Base-by-base conservation (phyloP, 2,113 vertebrate species). In the Actinemys pallida region DNA sequence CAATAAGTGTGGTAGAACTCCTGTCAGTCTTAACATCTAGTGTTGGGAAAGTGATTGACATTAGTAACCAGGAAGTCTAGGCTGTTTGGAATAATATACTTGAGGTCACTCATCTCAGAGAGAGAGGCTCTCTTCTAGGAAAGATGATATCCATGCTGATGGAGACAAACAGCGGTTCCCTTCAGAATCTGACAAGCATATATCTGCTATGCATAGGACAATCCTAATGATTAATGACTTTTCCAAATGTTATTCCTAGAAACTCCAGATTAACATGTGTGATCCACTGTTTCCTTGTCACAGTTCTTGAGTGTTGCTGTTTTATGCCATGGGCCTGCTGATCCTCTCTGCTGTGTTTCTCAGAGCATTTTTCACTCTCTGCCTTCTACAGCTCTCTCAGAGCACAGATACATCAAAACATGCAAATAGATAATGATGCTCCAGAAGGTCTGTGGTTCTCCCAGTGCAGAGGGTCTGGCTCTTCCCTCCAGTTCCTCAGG, bases 191-290 rank as follows among this genome's bases (percentile, higher is more conserved):
- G 42, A 14, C 50, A 92, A 62, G 27, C 0, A 0, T 89, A 52
- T 79, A 19, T 79, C 83, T 87, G 62, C 90, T 96, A 49, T 42
- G 81, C 88, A 72, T 5, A 57, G 47, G 53, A 81, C 86, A 42
- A 59, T 13, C 59, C 62, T 88, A 87, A 57, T 94, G 91, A 95
- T 86, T 83, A 93, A 94, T 91, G 92, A 49, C 39, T 95, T 93
- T 89, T 59, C 82, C 25, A 88, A 75, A 27, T 83, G 65, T 39
- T 93, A 14, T 87, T 97, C 85, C 78, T 83, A 75, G 75, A 47
- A 72, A 10, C 79, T 92, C 10, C 29, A 54, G 50, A 84, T 93
- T 76, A 94, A 53, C 12, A 13, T 86, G 84, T 31, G 42, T 90
- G 76, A 94, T 86, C 59, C 75, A 50, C 19, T 62, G 45, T 89